Percentiles rank a stretch among this genome's conserved stretches.
These are phyloP conservation scores for Paralichthys olivaceus DNA, from an alignment of 2,113 vertebrate genomes.

Conservation along the genomic window DNA sequence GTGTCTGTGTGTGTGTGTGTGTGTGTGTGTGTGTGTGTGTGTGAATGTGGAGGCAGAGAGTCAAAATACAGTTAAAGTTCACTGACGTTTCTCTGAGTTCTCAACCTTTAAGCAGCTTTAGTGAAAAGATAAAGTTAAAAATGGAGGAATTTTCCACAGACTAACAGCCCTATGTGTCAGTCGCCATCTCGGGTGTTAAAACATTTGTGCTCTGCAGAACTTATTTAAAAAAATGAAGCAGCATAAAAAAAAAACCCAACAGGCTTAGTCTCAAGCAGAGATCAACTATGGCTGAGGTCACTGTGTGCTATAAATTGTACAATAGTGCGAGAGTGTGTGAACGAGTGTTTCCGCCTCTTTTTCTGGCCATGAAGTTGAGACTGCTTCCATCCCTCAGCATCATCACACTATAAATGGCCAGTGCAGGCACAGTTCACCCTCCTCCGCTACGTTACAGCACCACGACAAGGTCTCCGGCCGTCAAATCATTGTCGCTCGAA, in stretches of 20 bases:
- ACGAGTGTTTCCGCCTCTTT: slow-evolving; percentile 35
- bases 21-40: slow-evolving; percentile 14
- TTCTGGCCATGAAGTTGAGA: slow-evolving; percentile 12
- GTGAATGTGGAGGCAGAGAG: slow-evolving; percentile 32
- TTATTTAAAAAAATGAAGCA: slow-evolving; percentile 36
- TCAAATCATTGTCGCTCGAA: slow-evolving; percentile 60
- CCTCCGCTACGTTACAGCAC: slow-evolving; percentile 55
- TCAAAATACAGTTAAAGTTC: slow-evolving; percentile 42
- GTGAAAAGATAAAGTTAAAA: slow-evolving; percentile 24
- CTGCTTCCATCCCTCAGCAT: slow-evolving; percentile 23
- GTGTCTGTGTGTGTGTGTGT: slow-evolving; percentile 7
- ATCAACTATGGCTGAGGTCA: slow-evolving; percentile 73
- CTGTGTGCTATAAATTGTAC: slow-evolving; percentile 71
- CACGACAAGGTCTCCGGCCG: slow-evolving; percentile 71
- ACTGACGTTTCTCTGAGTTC: slow-evolving; percentile 36
- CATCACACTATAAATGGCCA: slow-evolving; percentile 40
- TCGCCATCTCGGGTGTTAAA: slow-evolving; percentile 50
- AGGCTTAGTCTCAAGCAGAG: slow-evolving; percentile 66
- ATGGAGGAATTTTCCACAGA: slow-evolving; percentile 20
- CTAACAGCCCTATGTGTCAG: slow-evolving; percentile 36
- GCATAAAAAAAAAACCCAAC: slow-evolving; percentile 66
- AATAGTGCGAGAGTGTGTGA: slow-evolving; percentile 54
- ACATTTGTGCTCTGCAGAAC: slow-evolving; percentile 61
- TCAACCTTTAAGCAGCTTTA: slow-evolving; percentile 63
- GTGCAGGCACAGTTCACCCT: slow-evolving; percentile 35